Evolutionary conservation across 2,113 vertebrate genomes (phyloP), one percentile per base, ranked within the genome.

Genomic region (Gambusia holbrooki): DNA sequence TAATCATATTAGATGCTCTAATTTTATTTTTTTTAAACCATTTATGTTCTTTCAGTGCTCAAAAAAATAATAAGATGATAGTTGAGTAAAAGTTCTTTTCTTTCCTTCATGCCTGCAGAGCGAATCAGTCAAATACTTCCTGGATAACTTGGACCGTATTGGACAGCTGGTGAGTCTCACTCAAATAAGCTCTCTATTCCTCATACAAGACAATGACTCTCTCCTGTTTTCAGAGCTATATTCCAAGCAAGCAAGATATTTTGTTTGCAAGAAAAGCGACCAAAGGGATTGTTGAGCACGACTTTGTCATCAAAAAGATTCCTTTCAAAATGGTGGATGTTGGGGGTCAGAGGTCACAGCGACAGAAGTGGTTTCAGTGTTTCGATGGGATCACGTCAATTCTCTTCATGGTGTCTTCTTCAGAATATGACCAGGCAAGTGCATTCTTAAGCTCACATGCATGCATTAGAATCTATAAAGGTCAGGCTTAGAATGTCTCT

Each of bases 261-360:
- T 89, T 99, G 76, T 94, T 99, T 82, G 98, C 98, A 1, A 92
- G 98, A 78, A 99, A 98, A 82, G 98, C 97, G 66, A 99, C 98
- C 0, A 99, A 99, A 87, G 98, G 97, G 15, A 99, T 99, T 37
- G 97, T 97, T 67, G 98, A 99, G 87, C 97, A 99, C 1, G 98
- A 99, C 93, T 99, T 99, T 71, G 86, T 98, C 77, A 98, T 99
- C 83, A 99, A 98, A 92, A 98, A 98, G 90, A 97, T 99, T 80
- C 98, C 98, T 6, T 99, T 99, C 90, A 98, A 98, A 92, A 99
- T 99, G 97, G 97, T 99, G 81, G 98, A 99, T 9, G 98, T 99
- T 0, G 98, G 98, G 0, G 98, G 98, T 69, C 98, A 99, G 89
- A 92, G 98, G 62, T 99, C 98, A 0, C 97, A 99, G 93, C 95